These are phyloP conservation scores for Lasioglossum lativentre DNA, from an alignment of 2,888 invertebrate genomes.

Conservation along the genomic window DNA sequence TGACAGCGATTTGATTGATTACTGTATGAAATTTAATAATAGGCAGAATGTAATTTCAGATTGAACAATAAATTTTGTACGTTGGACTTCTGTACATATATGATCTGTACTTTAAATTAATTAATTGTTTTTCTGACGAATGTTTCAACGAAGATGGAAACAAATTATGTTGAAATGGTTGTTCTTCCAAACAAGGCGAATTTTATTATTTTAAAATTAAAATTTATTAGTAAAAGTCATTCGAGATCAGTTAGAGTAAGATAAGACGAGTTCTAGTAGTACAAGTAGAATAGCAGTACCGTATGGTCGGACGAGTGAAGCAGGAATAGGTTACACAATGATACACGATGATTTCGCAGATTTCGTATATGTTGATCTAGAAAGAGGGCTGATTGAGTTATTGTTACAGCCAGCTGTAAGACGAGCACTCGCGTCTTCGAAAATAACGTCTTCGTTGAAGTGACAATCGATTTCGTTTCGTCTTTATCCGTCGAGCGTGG, in stretches of 20 bases:
- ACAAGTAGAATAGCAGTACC: neutral
- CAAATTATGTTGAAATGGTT: too few relatives aligned
- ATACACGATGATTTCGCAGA: neutral
- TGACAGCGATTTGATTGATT: neutral
- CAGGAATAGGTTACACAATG: neutral
- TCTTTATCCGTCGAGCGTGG: conserved; percentile 13
- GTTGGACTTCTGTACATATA: too few relatives aligned
- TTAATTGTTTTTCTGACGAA: too few relatives aligned
- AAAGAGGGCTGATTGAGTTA: neutral
- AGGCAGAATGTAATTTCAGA: too few relatives aligned
- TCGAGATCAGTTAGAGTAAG: too few relatives aligned
- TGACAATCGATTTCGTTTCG: conserved; percentile 43
- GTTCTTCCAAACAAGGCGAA: too few relatives aligned
- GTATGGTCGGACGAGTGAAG: neutral
- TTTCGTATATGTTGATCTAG: neutral
- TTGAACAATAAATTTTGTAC: too few relatives aligned
- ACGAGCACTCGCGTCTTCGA: conserved; percentile 19
- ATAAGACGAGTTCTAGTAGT: neutral
- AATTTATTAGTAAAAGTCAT: neutral
- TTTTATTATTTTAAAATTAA: too few relatives aligned
- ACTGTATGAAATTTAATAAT: neutral
- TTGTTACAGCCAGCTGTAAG: neutral
- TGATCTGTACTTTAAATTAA: too few relatives aligned
- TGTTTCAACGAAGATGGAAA: too few relatives aligned
- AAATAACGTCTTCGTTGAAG: conserved; percentile 44